Percentiles rank a stretch among this genome's conserved stretches.
These are phyloP conservation scores for Gari tellinella DNA, from an alignment of 2,888 invertebrate species.

Conservation along the genomic window DNA sequence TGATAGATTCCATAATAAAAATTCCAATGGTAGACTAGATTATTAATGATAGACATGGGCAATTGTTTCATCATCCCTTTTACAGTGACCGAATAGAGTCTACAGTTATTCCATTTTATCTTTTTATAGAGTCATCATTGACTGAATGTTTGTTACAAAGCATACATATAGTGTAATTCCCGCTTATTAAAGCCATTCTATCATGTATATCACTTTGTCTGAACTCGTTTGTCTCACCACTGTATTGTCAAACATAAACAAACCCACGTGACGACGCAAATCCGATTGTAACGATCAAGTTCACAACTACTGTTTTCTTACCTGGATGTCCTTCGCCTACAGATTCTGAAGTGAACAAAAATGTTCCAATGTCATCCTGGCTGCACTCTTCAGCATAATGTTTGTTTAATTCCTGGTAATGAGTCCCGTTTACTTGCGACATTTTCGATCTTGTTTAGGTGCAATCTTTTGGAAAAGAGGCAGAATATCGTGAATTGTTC, in stretches of 20 bases:
- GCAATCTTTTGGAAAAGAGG: constrained; percentile 76
- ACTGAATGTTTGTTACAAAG: too few relatives aligned
- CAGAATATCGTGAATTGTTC: constrained; percentile 19
- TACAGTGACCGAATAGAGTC: too few relatives aligned
- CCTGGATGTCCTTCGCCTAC: constrained; percentile 85
- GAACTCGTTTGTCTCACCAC: too few relatives aligned
- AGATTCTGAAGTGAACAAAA: constrained; percentile 84
- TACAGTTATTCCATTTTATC: too few relatives aligned
- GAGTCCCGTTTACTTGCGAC: constrained; percentile 58
- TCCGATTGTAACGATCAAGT: background rate
- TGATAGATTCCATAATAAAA: too few relatives aligned
- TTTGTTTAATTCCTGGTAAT: constrained; percentile 75
- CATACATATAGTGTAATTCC: too few relatives aligned
- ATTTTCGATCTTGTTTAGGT: constrained; percentile 27
- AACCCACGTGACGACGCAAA: constrained; percentile 57
- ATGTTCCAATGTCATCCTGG: constrained; percentile 80
- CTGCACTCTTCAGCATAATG: constrained; percentile 80
- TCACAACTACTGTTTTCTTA: constrained; percentile 44
- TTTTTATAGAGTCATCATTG: too few relatives aligned
- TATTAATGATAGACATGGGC: too few relatives aligned
- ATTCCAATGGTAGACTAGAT: too few relatives aligned
- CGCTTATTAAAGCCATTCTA: too few relatives aligned
- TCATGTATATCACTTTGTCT: too few relatives aligned
- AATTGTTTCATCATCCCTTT: too few relatives aligned
- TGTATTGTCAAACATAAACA: constrained; percentile 48